These are phyloP conservation scores for Lepeophtheirus nordmannii DNA, from an alignment of 2,888 invertebrate genomes.

Conservation along the genomic window DNA sequence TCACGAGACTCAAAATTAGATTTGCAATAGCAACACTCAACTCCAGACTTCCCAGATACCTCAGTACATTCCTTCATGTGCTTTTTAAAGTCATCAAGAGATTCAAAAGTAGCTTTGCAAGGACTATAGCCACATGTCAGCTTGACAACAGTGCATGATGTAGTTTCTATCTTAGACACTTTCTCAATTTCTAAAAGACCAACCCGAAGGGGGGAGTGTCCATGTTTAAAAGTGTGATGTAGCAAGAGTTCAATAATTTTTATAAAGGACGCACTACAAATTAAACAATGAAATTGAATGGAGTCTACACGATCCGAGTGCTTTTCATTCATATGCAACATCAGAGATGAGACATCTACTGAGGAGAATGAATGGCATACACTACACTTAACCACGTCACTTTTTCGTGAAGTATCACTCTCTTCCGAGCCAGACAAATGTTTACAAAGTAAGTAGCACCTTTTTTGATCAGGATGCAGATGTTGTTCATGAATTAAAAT, in stretches of 20 bases:
- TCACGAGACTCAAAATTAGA: neutral
- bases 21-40: neutral
- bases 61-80: neutral
- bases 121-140: neutral
- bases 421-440: neutral
- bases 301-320: neutral
- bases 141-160: too few relatives aligned
- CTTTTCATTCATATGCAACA: neutral
- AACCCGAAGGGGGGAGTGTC: neutral
- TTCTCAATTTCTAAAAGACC: too few relatives aligned
- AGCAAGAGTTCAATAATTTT: neutral
- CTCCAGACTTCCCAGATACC: neutral
- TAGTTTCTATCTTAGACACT: too few relatives aligned
- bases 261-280: neutral
- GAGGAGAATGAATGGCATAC: neutral
- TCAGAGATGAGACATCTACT: neutral
- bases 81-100: neutral
- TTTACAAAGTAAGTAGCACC: neutral
- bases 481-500: conserved; percentile 12
- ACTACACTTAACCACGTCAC: neutral
- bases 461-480: neutral
- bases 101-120: neutral
- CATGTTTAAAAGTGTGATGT: neutral
- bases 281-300: neutral
- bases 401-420: neutral